Evolutionary conservation across 2,797 vertebrate genomes (phyloP), one percentile per base, ranked within the genome.

Genomic region (Sebastiscus tertius): DNA sequence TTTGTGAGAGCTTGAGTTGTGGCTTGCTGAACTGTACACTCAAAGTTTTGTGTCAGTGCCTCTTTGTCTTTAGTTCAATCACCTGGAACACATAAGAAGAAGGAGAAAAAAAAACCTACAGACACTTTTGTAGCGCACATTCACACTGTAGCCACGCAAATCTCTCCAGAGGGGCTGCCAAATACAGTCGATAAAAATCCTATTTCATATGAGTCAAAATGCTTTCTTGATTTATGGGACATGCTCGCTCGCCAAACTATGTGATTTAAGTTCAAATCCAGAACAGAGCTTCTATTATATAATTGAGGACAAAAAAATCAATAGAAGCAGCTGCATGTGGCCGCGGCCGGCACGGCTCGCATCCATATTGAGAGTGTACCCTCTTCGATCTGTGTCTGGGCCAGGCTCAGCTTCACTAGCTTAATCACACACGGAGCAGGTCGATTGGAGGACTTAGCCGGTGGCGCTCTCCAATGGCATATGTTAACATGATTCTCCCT

Each of bases 261-360:
- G 94, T 91, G 94, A 94, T 95, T 94, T 92, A 90, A 91, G 85
- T 86, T 93, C 81, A 90, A 94, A 93, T 93, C 92, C 91, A 85
- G 93, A 95, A 94, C 93, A 93, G 90, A 92, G 93, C 92, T 90
- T 92, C 93, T 92, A 94, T 96, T 96, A 96, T 95, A 95, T 96
- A 96, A 96, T 95, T 96, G 94, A 96, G 95, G 93, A 83, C 81
- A 91, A 87, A 87, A 95, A 96, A 96, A 96, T 96, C 96, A 93
- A 96, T 96, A 89, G 76, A 77, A 80, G 92, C 94, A 95, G 95
- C 95, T 94, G 94, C 92, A 93, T 82, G 88, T 93, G 92, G 89
- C 92, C 34, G 71, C 65, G 78, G 90, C 87, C 86, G 86, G 89
- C 85, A 63, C 80, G 80, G 46, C 55, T 82, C 75, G 63, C 94